Base-by-base conservation (phyloP, 2,113 vertebrate species). In the Tetrao urogallus region DNA sequence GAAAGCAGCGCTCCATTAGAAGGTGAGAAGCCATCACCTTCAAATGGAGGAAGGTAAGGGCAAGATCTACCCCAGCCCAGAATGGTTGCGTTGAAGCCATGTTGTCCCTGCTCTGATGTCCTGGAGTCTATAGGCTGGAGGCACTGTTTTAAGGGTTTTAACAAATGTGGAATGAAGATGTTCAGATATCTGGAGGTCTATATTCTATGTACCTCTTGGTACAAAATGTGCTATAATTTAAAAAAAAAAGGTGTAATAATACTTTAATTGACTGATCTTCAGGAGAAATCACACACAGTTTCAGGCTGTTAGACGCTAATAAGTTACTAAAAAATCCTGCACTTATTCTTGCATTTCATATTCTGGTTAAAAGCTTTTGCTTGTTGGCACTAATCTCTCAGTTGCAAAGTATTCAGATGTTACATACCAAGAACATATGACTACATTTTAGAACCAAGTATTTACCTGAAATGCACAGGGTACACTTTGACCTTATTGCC, bases 11-110 rank as follows among this genome's bases (percentile, higher is more conserved):
- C 84, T 96, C 83, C 80, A 70, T 86, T 61, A 67, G 50, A 64
- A 48, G 60, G 27, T 13, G 52, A 66, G 38, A 92, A 71, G 28
- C 83, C 83, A 82, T 72, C 88, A 66, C 57, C 86, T 89, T 91
- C 56, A 38, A 86, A 58, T 30, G n/a, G 20, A 91, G 61, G 56
- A 88, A 93, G 27, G 87, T 63, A 89, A 82, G 90, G 69, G 63
- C 42, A 40, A 90, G 61, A 60, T n/a, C n/a, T 61, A 50, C 38
- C 66, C 75, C 40, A 40, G 4, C 28, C 18, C 47, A 52, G 30
- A 65, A 16, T 89, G 54, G 65, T 88, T 91, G 71, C 18, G 27
- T 66, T 82, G 69, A 71, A 89, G 50, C 84, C 93, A 2, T 38
- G 42, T 21, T 50, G 27, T 60, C 45, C 43, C 48, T 60, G 77